Percentiles rank a stretch among this genome's conserved stretches.
Conservation (phyloP, 2,113 vertebrate genomes). For the Formicarius rufipectus region DNA sequence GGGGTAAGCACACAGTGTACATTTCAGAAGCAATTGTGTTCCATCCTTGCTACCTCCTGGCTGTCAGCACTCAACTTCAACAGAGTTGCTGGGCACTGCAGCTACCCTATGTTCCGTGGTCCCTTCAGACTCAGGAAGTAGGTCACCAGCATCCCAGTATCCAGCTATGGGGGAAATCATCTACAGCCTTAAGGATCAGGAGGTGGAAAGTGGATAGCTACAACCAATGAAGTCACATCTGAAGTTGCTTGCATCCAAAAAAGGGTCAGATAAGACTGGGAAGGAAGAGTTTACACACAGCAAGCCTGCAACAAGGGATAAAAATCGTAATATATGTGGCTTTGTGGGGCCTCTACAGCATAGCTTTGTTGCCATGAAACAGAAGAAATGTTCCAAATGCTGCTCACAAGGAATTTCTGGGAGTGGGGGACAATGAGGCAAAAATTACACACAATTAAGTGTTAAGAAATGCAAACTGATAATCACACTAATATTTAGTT, state of each 20-base stretch:
- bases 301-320: neutral
- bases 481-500: neutral
- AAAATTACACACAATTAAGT: neutral
- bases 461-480: neutral
- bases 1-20: neutral
- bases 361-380: conserved; percentile 2
- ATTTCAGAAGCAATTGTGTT: neutral
- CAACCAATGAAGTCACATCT: neutral
- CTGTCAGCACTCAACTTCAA: neutral
- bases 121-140: neutral
- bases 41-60: neutral
- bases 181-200: neutral
- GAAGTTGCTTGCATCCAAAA: neutral
- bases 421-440: neutral
- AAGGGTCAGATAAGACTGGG: neutral
- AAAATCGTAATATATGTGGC: neutral
- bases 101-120: neutral
- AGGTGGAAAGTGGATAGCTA: neutral
- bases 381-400: neutral
- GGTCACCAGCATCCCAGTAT: neutral
- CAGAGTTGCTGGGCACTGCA: neutral
- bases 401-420: neutral
- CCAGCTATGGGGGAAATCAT: neutral
- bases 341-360: neutral
- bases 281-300: neutral